Conservation (phyloP, 2,888 invertebrate genomes). For the Clivina fossor region DNA sequence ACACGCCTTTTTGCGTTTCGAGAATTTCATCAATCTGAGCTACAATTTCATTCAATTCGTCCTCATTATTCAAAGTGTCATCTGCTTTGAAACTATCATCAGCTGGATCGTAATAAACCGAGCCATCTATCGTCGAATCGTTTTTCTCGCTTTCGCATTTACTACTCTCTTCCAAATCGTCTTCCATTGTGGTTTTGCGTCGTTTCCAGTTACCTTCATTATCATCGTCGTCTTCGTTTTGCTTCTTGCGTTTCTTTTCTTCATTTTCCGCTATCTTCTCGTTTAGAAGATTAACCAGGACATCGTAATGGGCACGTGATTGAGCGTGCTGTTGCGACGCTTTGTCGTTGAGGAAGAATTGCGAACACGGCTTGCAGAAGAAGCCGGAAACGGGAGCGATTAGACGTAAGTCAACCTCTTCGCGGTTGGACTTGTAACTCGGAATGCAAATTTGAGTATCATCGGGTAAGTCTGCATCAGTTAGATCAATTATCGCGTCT, state of each 20-base stretch:
- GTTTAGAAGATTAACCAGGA: constrained; percentile 58
- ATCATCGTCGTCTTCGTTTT: constrained; percentile 46
- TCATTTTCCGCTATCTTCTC: constrained; percentile 49
- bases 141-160: no score
- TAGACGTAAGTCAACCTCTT: constrained; percentile 63
- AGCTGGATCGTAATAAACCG: no score
- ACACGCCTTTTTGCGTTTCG: no score
- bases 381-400: constrained; percentile 64
- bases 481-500: constrained; percentile 48
- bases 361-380: constrained; percentile 66
- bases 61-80: no score
- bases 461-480: no score
- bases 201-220: constrained; percentile 35
- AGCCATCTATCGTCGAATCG: no score
- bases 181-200: constrained; percentile 45
- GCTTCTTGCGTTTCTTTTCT: constrained; percentile 51
- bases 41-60: no score
- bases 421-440: constrained; percentile 62
- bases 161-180: constrained; percentile 51
- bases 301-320: constrained; percentile 67
- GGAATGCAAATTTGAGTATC: constrained; percentile 57
- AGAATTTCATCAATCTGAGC: no score
- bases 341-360: constrained; percentile 64
- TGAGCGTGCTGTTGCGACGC: constrained; percentile 66
- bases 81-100: no score